Base-by-base conservation (phyloP, 2,888 invertebrate genomes). In the Thera britannica region DNA sequence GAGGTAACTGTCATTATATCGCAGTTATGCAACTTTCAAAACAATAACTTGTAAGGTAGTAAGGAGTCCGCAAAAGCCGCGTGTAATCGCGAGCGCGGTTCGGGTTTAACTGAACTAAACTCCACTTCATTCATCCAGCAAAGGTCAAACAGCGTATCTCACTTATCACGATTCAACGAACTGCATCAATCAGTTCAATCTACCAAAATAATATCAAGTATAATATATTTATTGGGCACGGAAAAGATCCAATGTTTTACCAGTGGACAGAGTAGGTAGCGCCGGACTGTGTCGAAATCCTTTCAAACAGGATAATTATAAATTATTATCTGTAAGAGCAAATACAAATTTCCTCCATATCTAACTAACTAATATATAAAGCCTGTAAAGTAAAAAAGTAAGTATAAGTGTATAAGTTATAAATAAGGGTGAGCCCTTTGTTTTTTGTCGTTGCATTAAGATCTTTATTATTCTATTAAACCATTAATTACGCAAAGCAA, bases 31-130 rank as follows among this genome's bases (percentile, higher is more conserved):
- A 34, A 49, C 36, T 62, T 64, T 41, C n/a, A 34, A 23, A 59
- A 64, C 64, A 68, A 55, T 12, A 61, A 49, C 54, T 67, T 66
- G 36, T 8, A 34, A 38, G 51, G n/a, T 41, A 34, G 52, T 34
- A 46, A 11, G 54, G 65, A 52, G 65, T 48, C 12, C 70, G 63
- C 35, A 9, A 23, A 35, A 23, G 65, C 8, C 63, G 70, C 82
- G 80, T 80, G 77, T 71, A 54, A 60, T 60, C 76, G 63, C 66
- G 38, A 65, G 60, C 78, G 77, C 79, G 80, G 63, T 72, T 77
- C 74, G 75, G 72, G 62, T 72, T 73, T 62, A 58, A 81, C 82
- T 81, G 78, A 58, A 81, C 81, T 81, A 77, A 78, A 76, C 69
- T 71, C 62, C 63, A 60, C 51, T 57, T 54, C 36, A 71, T 52